Percentiles rank a stretch among this genome's conserved stretches.
These are phyloP conservation scores for Metopolophium dirhodum DNA, from an alignment of 1,140 invertebrate genomes.

Conservation along the genomic window DNA sequence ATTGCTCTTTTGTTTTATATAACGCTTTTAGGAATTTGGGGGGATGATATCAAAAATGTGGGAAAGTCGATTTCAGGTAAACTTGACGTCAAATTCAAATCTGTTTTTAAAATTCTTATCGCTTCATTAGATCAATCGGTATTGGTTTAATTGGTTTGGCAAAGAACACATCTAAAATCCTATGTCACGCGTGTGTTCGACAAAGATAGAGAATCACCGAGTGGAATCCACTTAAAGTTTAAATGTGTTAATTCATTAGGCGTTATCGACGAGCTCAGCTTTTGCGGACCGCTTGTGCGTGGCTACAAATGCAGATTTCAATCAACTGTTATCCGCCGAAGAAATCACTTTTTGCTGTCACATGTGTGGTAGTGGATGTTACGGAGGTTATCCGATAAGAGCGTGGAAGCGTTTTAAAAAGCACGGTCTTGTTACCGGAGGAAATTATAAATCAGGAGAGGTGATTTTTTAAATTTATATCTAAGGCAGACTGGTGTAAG, in stretches of 20 bases:
- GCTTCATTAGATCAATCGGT: too few relatives aligned
- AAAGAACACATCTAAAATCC: too few relatives aligned
- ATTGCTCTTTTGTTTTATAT: too few relatives aligned
- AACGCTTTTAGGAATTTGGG: too few relatives aligned
- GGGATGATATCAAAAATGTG: too few relatives aligned
- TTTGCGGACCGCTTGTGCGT: constrained; percentile 77
- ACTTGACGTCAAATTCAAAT: too few relatives aligned
- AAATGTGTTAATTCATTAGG: constrained; percentile 62
- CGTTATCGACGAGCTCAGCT: constrained; percentile 61
- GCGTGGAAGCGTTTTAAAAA: constrained; percentile 70
- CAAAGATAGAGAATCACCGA: too few relatives aligned
- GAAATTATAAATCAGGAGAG: constrained; percentile 67
- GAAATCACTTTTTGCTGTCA: constrained; percentile 71
- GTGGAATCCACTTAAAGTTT: constrained; percentile 60
- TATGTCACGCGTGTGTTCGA: too few relatives aligned
- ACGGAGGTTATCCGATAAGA: constrained; percentile 69
- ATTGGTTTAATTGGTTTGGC: too few relatives aligned
- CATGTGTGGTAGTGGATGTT: constrained; percentile 72
- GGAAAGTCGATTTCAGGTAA: too few relatives aligned
- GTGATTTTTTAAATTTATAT: constrained; percentile 27
- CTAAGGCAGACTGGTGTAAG: too few relatives aligned
- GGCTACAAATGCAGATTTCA: constrained; percentile 66
- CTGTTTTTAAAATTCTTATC: too few relatives aligned
- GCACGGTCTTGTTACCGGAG: constrained; percentile 69
- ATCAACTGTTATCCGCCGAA: constrained; percentile 70